Evolutionary conservation across 2,888 invertebrate species (phyloP).

Genomic region (Dione vanillae): DNA sequence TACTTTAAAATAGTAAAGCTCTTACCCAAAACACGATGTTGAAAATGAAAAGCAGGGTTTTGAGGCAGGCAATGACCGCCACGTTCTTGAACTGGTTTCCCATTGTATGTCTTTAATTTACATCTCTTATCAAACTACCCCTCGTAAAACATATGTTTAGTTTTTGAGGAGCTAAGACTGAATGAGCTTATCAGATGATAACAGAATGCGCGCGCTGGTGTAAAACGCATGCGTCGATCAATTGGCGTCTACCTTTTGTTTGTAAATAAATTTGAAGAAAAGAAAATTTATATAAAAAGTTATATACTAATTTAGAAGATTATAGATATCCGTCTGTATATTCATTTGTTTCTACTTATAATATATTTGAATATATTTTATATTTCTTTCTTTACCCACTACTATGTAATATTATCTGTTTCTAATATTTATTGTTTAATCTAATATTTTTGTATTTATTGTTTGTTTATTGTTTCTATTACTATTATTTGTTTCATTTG

Average conservation of each 20-base stretch:
- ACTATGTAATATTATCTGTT: no score
- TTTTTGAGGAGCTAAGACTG: slow-evolving; percentile 28
- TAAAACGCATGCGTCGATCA: slow-evolving; percentile 67
- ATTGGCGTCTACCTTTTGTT: slow-evolving; percentile 62
- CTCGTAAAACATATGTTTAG: slow-evolving; percentile 42
- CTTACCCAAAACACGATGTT: slow-evolving; percentile 93
- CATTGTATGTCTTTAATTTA: slow-evolving; percentile 71
- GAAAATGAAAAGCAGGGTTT: slow-evolving; percentile 90
- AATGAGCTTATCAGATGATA: slow-evolving; percentile 43
- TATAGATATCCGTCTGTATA: no score
- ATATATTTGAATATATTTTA: no score
- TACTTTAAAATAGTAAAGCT: neutral
- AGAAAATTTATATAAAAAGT: slow-evolving; percentile 14
- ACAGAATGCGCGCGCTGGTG: slow-evolving; percentile 46
- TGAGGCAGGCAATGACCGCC: slow-evolving; percentile 90
- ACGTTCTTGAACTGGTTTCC: slow-evolving; percentile 89
- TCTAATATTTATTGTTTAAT: no score
- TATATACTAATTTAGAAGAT: no score
- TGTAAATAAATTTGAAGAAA: slow-evolving; percentile 54
- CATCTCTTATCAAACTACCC: slow-evolving; percentile 40
- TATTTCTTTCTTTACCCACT: no score
- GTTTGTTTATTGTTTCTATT: no score
- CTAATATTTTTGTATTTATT: no score
- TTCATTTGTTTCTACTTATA: no score
- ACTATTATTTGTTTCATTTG: no score